A percentile compares a stretch with the other conserved stretches of the same genome.
phyloP scores from a whole-genome alignment of 2,888 invertebrate genomes.

The Dasypolia templi region DNA sequence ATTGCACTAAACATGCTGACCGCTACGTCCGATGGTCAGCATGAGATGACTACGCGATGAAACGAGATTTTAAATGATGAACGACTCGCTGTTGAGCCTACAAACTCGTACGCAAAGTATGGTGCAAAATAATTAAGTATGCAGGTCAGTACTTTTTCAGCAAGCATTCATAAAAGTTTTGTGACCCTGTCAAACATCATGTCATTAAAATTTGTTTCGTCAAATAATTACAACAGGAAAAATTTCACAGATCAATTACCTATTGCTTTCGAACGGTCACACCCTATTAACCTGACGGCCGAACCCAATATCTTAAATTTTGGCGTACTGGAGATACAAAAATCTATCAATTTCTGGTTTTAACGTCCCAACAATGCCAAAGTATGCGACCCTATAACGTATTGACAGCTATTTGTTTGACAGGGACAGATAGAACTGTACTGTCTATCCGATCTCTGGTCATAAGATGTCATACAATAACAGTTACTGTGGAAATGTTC shows the following conservation, averaged over 20 bases:
- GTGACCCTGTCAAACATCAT: background rate
- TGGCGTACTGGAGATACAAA: too few relatives aligned
- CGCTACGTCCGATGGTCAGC: constrained; percentile 29
- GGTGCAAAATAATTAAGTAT: constrained; percentile 8
- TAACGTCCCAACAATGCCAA: too few relatives aligned
- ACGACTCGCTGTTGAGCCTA: background rate
- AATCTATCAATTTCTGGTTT: too few relatives aligned
- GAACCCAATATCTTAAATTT: too few relatives aligned
- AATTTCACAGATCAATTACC: background rate
- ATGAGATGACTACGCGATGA: constrained; percentile 27
- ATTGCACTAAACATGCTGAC: constrained; percentile 50
- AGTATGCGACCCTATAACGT: too few relatives aligned
- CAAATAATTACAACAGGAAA: background rate
- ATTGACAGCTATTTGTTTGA: too few relatives aligned
- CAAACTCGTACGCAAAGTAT: background rate
- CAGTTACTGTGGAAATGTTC: background rate
- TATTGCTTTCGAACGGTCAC: too few relatives aligned
- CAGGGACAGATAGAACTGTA: too few relatives aligned
- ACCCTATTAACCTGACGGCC: too few relatives aligned
- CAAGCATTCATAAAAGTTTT: background rate
- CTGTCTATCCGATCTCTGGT: too few relatives aligned
- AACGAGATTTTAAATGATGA: background rate
- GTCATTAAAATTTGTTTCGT: background rate
- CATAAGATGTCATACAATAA: background rate
- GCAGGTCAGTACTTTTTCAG: background rate